Conservation (phyloP, 1,140 invertebrate species). For the Papilio xuthus region DNA sequence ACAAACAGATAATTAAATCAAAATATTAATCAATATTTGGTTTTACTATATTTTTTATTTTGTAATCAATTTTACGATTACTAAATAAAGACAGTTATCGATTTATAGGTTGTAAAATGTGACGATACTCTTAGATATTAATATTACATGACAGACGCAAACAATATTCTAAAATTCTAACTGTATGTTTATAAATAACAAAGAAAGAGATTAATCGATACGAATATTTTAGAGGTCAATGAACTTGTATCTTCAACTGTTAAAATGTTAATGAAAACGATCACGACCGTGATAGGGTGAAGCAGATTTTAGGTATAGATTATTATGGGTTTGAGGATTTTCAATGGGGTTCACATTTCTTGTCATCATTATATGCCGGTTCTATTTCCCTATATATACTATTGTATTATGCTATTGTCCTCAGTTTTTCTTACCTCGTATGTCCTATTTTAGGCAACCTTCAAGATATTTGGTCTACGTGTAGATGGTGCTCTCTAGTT, state of each 20-base stretch:
- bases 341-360: background rate
- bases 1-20: too few relatives aligned
- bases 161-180: background rate
- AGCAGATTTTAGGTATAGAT: background rate
- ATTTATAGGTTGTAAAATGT: background rate
- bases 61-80: background rate
- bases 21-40: background rate
- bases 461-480: background rate
- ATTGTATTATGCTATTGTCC: background rate
- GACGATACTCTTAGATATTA: background rate
- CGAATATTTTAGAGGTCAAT: constrained; percentile 1
- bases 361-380: background rate
- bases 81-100: background rate
- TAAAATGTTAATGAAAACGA: background rate
- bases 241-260: background rate
- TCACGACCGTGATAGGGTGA: background rate
- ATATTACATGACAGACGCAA: background rate
- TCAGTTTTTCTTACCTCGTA: background rate
- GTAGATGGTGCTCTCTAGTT: too few relatives aligned
- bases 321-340: background rate
- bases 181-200: background rate
- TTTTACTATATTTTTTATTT: background rate
- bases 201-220: background rate
- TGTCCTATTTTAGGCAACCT: background rate
- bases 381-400: background rate